A percentile compares a stretch with the other conserved stretches of the same genome.
Conservation (phyloP, 2,888 invertebrate genomes). For the Ethmia dodecea region DNA sequence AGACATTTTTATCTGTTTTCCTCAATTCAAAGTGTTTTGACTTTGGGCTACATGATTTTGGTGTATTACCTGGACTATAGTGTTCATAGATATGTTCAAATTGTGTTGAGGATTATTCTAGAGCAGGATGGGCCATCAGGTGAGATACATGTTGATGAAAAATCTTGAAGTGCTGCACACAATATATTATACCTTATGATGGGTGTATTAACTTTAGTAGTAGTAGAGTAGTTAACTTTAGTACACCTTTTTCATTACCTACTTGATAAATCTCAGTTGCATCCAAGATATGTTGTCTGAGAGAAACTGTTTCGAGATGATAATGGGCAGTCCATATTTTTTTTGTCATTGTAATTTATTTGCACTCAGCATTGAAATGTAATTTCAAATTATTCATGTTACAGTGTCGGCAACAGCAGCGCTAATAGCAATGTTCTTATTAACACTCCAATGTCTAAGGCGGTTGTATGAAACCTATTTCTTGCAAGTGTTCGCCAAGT, state of each 20-base stretch:
- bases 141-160: too few species aligned
- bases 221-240: too few species aligned
- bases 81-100: constrained; percentile 65
- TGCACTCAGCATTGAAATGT: too few species aligned
- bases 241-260: too few species aligned
- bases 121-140: constrained; percentile 67
- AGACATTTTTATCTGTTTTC: constrained; percentile 88
- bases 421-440: constrained; percentile 77
- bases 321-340: too few species aligned
- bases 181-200: too few species aligned
- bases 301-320: too few species aligned
- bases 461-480: constrained; percentile 89
- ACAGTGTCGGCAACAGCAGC: constrained; percentile 79
- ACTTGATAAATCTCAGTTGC: too few species aligned
- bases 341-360: too few species aligned
- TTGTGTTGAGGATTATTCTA: constrained; percentile 64
- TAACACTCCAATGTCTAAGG: constrained; percentile 83
- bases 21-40: constrained; percentile 69
- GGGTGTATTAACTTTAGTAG: too few species aligned
- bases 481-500: constrained; percentile 87
- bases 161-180: too few species aligned
- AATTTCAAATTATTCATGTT: constrained; percentile 23
- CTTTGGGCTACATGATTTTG: constrained; percentile 63
- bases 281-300: too few species aligned
- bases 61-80: constrained; percentile 66